Evolutionary conservation across 2,888 invertebrate genomes (phyloP).

Genomic region (Unio delphinus): DNA sequence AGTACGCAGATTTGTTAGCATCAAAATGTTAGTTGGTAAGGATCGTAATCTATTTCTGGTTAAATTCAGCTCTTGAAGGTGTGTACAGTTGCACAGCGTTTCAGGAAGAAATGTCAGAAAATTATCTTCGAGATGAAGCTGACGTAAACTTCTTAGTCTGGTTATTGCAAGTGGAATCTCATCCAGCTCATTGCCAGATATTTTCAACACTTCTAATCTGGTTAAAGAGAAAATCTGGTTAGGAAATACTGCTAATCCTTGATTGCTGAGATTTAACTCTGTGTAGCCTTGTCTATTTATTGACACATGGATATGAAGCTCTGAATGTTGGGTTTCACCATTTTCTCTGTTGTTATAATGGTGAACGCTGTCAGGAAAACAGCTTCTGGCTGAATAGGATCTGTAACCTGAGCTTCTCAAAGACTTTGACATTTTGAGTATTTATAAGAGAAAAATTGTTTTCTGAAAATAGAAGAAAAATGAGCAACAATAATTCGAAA

Average conservation of each 20-base stretch:
- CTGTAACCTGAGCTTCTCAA: constrained; percentile 31
- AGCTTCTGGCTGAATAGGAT: constrained; percentile 27
- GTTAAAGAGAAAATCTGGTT: constrained; percentile 54
- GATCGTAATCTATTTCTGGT: constrained; percentile 51
- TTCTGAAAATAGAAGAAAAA: no score
- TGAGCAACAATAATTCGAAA: no score
- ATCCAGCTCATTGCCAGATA: constrained; percentile 59
- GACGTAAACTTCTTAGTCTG: constrained; percentile 53
- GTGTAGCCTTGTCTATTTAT: constrained; percentile 43
- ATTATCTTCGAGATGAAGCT: constrained; percentile 59
- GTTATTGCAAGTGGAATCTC: constrained; percentile 57
- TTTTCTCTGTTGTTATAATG: not conserved
- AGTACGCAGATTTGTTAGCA: constrained; percentile 30
- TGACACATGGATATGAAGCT: constrained; percentile 34
- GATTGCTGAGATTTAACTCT: constrained; percentile 57
- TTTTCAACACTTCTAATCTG: constrained; percentile 57
- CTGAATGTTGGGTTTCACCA: not conserved
- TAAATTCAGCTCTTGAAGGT: constrained; percentile 53
- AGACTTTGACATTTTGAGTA: not conserved
- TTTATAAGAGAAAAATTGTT: no score
- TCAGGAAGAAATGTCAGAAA: constrained; percentile 57
- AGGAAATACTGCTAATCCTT: constrained; percentile 50
- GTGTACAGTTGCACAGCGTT: constrained; percentile 64
- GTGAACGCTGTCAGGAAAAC: constrained; percentile 3
- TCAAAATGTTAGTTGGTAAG: constrained; percentile 49